Percentiles rank a stretch among this genome's conserved stretches.
Evolutionary conservation across 2,113 vertebrate genomes (phyloP).

Genomic region (Camelus bactrianus): DNA sequence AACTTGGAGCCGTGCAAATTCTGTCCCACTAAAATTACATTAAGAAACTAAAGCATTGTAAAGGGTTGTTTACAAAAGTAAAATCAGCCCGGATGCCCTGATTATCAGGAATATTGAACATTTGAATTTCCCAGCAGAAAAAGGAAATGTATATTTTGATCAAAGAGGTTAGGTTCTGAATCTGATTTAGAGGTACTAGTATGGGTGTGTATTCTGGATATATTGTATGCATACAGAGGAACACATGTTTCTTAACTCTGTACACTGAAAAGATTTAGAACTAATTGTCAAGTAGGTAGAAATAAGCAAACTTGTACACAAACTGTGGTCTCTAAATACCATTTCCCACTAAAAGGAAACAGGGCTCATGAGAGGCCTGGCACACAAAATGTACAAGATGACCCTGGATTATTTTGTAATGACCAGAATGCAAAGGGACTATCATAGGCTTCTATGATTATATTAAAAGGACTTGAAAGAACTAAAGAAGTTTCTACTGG

Average conservation of each 20-base stretch:
- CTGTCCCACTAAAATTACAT: neutral
- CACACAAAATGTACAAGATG: neutral
- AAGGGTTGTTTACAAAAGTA: neutral
- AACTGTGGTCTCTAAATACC: neutral
- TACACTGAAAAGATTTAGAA: neutral
- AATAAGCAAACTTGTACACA: neutral
- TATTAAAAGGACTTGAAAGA: neutral
- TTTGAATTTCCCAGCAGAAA: conserved; percentile 12
- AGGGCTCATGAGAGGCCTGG: neutral
- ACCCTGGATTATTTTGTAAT: neutral
- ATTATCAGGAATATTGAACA: neutral
- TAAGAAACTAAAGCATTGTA: neutral
- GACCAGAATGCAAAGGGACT: neutral
- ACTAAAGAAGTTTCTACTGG: neutral
- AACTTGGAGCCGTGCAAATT: neutral
- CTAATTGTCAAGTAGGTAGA: neutral
- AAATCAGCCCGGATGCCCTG: neutral
- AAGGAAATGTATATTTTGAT: neutral
- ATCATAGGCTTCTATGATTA: neutral
- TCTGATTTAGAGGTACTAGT: neutral
- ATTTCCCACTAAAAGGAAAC: neutral
- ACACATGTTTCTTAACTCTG: neutral
- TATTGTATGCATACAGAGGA: neutral
- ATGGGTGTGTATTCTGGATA: neutral
- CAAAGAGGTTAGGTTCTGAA: conserved; percentile 9